Base-by-base conservation (phyloP, 2,888 invertebrate species). In the Plebejus argus region DNA sequence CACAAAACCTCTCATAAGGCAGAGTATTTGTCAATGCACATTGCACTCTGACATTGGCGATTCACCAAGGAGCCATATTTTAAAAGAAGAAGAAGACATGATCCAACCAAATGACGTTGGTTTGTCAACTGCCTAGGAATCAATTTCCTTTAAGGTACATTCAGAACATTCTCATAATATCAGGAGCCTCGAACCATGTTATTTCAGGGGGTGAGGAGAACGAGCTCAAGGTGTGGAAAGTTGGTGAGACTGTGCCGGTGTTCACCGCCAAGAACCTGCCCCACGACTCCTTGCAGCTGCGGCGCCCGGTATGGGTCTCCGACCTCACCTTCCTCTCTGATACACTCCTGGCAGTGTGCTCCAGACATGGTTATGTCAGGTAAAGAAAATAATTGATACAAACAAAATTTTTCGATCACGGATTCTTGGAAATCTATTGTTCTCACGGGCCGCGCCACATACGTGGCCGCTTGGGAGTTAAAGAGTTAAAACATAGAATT, bases 141-240 rank as follows among this genome's bases (percentile, higher is more conserved):
- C 28, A 28, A 28, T 28, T 28, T 28, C 28, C 28, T 28, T 2
- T 28, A 28, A 2, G 28, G n/a, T 3, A 8, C 5, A 56, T 56
- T n/a, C n/a, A n/a, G 56, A 18, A 56, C 18, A 3, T 56, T 56
- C 58, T 58, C 20, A 20, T 58, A 8, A 58, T 20, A 10, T 23
- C 72, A 3, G 33, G 49, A 53, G 56, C 3, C 20, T 35, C 3
- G 18, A 39, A 28, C 8, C 20, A 33, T 53, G 53, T n/a, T 28
- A 74, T 75, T 79, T 4, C 96, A 81, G 99, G 99, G 28, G 99
- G 99, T 0, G 97, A 97, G 88, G 97, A 97, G 83, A 98, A 98
- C 85, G 97, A 98, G 83, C 89, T 99, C 0, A 98, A 98, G 91
- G 87, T 99, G 1, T 99, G 97, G 96, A 97, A 98, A 83, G 85